Evolutionary conservation across 2,113 vertebrate genomes (phyloP), one percentile per base, ranked within the genome.

Genomic region (Rhinoptilus africanus): DNA sequence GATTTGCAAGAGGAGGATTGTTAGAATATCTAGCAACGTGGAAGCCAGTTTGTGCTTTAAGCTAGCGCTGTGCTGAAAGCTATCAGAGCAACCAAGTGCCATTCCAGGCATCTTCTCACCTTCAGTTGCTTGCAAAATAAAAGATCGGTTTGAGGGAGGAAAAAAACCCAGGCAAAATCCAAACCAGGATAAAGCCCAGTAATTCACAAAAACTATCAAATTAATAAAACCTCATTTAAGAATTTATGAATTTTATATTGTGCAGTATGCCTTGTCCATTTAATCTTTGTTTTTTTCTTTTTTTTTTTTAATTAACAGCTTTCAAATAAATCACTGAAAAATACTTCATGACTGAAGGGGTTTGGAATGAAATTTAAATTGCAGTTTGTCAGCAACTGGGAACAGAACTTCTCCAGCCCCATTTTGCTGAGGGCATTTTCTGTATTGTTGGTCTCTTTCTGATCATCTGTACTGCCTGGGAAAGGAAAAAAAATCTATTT

Each of bases 291-390:
- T n/a, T n/a, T n/a, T 83, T 53, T 39, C 62, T 45, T 54, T 54
- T 53, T 39, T 50, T 60, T 50, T 45, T 35, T 50, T 3, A 74
- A 63, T 60, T 48, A 86, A 57, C 20, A 72, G 32, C 20, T 93
- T 95, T 88, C 56, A 80, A 66, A 53, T 71, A 22, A 79, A 83
- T 12, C 53, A 69, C 39, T 85, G 53, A 81, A 91, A 88, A 91
- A 39, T 32, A 66, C 30, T 68, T 87, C n/a, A 34, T n/a, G 23
- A 37, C 43, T 69, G 34, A 23, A 73, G 35, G 32, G 18, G 14
- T 81, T 63, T 59, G 57, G 37, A 69, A 74, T 17, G 14, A 80
- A 83, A 66, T 34, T 50, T 54, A 28, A 56, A 32, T 18, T 59
- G 11, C 43, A 43, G 9, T 80, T 92, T 92, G 34, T 83, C 28